These are phyloP conservation scores for Macaria liturata DNA, from an alignment of 2,888 invertebrate species.

Conservation along the genomic window DNA sequence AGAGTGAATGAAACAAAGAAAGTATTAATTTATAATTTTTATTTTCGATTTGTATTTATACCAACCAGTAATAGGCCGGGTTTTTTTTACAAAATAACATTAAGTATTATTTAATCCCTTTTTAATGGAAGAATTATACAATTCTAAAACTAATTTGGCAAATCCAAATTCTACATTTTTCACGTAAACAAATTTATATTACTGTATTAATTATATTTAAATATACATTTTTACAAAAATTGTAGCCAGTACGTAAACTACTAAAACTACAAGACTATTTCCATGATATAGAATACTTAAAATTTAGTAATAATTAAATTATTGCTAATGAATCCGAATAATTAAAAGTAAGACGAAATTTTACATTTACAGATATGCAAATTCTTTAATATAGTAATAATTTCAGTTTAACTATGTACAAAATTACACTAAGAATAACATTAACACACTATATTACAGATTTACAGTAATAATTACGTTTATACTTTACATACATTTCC, in stretches of 20 bases:
- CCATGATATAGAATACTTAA: conserved; percentile 71
- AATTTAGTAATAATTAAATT: conserved; percentile 48
- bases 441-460: conserved; percentile 62
- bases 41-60: conserved; percentile 77
- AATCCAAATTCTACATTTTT: conserved; percentile 75
- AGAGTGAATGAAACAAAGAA: conserved; percentile 47
- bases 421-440: conserved; percentile 55
- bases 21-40: conserved; percentile 75
- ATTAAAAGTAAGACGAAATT: conserved; percentile 40
- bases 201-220: conserved; percentile 70
- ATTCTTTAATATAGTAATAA: conserved; percentile 52
- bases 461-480: conserved; percentile 60
- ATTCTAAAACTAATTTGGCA: conserved; percentile 80
- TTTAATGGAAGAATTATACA: conserved; percentile 78
- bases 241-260: conserved; percentile 64
- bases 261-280: conserved; percentile 59
- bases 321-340: conserved; percentile 54
- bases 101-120: conserved; percentile 54
- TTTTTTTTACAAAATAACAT: conserved; percentile 79
- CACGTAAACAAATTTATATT: conserved; percentile 71
- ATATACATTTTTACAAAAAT: conserved; percentile 80
- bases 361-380: conserved; percentile 62
- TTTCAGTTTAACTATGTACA: conserved; percentile 67
- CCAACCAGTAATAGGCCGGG: conserved; percentile 67
- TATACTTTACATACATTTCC: conserved; percentile 34